phyloP scores from a whole-genome alignment of 92 coral and sea anemone species.

The Siderastrea radians region DNA sequence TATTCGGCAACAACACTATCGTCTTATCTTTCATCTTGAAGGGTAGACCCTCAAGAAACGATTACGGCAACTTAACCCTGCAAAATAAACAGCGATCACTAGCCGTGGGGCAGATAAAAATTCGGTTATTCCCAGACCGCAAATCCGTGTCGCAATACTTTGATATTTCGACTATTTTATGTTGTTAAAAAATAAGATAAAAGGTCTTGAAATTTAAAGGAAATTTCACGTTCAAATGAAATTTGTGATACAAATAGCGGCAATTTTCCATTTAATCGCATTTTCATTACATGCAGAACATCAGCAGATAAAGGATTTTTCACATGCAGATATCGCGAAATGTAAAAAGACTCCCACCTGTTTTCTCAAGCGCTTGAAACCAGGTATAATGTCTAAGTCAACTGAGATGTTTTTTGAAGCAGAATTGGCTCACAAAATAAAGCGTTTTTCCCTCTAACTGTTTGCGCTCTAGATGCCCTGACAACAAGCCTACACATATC shows the following conservation, averaged over 20 bases:
- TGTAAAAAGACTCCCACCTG: conserved; percentile 17
- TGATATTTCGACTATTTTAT: not conserved
- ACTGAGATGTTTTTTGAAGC: not conserved
- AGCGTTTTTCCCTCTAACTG: not conserved
- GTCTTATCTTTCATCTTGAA: conserved; percentile 14
- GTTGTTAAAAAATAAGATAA: not conserved
- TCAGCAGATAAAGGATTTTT: conserved; percentile 9
- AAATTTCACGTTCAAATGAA: not conserved
- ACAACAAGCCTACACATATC: not conserved
- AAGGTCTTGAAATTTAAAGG: not conserved
- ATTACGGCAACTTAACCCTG: conserved; percentile 17
- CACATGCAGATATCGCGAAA: conserved; percentile 8
- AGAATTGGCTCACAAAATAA: not conserved
- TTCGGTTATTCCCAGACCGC: not conserved
- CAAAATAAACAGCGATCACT: conserved; percentile 7
- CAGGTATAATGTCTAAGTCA: not conserved
- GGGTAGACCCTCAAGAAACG: conserved; percentile 31
- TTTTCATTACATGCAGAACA: conserved; percentile 7
- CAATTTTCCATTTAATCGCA: conserved; percentile 31
- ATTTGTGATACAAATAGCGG: not conserved
- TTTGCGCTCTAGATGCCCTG: not conserved
- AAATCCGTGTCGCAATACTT: not conserved
- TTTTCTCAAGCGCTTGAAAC: not conserved
- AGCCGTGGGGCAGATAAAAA: not conserved
- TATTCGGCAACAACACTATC: not conserved